Percentiles rank a stretch among this genome's conserved stretches.
These are phyloP conservation scores for Leptopterna dolabrata DNA, from an alignment of 2,888 invertebrate genomes.

Conservation along the genomic window DNA sequence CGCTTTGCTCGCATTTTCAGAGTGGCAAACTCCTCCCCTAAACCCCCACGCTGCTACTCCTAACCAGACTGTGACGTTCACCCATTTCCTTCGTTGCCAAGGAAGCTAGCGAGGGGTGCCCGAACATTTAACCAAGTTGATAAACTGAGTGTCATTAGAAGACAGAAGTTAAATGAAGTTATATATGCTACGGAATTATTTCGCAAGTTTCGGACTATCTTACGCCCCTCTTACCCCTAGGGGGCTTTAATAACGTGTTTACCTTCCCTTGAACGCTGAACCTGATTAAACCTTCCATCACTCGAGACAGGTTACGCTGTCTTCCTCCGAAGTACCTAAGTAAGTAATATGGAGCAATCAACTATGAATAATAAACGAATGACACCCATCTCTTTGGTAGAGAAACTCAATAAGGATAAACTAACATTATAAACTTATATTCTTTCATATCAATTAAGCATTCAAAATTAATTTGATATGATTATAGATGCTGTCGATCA, in stretches of 20 bases:
- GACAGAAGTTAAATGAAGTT: constrained; percentile 40
- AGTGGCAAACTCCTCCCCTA: not conserved
- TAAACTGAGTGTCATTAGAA: constrained; percentile 40
- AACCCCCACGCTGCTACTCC: not conserved
- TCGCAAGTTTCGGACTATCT: constrained; percentile 38
- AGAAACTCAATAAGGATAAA: no score
- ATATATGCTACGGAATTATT: constrained; percentile 33
- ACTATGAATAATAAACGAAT: not conserved
- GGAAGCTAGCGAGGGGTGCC: not conserved
- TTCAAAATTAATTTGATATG: no score
- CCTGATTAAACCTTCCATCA: constrained; percentile 24
- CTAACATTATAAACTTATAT: no score
- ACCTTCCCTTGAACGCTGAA: not conserved
- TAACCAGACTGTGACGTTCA: not conserved
- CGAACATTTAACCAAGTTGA: constrained; percentile 45
- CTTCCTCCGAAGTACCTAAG: not conserved
- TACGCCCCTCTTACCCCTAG: not conserved
- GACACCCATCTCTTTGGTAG: not conserved
- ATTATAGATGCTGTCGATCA: no score
- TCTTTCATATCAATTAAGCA: no score
- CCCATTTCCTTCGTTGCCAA: not conserved
- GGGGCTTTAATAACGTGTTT: constrained; percentile 5
- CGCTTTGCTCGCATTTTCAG: not conserved
- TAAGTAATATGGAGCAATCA: not conserved
- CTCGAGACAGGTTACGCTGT: not conserved